These are phyloP conservation scores for Hipparchia sbordonii DNA, from an alignment of 2,888 invertebrate species.

Conservation along the genomic window DNA sequence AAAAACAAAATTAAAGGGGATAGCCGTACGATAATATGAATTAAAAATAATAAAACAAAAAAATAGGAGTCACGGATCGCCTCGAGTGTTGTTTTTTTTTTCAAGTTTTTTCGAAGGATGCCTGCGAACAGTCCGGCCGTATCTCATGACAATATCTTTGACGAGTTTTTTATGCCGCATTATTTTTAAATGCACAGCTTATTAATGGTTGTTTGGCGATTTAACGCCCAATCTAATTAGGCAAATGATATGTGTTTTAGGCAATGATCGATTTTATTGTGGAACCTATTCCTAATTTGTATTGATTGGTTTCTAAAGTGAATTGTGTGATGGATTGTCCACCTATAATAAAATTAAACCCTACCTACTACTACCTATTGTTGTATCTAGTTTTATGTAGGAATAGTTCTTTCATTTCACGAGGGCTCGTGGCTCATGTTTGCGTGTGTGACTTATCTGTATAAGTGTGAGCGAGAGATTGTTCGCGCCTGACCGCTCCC, in stretches of 20 bases:
- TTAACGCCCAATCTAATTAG: constrained; percentile 83
- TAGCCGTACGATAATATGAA: constrained; percentile 83
- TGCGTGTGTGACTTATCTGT: too few relatives aligned
- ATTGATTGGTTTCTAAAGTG: constrained; percentile 68
- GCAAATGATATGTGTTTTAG: constrained; percentile 81
- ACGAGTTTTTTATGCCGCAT: constrained; percentile 81
- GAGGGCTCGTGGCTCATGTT: too few relatives aligned
- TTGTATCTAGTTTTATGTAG: too few relatives aligned
- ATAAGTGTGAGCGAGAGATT: too few relatives aligned
- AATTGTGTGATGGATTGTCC: constrained; percentile 39
- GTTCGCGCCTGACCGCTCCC: too few relatives aligned
- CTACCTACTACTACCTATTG: too few relatives aligned
- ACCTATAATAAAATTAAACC: too few relatives aligned
- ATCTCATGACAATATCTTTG: constrained; percentile 83
- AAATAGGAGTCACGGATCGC: constrained; percentile 82
- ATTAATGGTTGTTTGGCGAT: constrained; percentile 82
- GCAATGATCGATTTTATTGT: constrained; percentile 49
- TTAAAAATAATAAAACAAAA: constrained; percentile 83
- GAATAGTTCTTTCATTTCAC: too few relatives aligned
- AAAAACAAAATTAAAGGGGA: constrained; percentile 84
- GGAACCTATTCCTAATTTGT: constrained; percentile 48
- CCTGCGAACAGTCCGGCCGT: constrained; percentile 75
- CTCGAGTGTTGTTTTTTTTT: constrained; percentile 76
- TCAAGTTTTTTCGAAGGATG: constrained; percentile 69
- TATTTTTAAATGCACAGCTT: constrained; percentile 83